phyloP scores from a whole-genome alignment of 2,888 invertebrate species.

The Poecilobothrus nobilitatus region DNA sequence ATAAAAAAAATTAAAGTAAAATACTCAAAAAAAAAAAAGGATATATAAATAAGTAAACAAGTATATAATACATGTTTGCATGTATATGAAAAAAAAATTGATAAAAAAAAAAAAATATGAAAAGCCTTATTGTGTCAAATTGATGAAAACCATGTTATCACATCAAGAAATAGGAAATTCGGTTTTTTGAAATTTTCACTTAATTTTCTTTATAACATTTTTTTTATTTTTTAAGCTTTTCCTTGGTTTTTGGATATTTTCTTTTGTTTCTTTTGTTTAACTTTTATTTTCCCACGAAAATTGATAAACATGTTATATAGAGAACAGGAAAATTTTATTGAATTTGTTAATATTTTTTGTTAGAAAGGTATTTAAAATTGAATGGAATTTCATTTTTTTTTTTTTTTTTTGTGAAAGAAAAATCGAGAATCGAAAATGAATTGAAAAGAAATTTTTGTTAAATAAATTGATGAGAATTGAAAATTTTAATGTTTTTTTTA shows the following conservation, averaged over 20 bases:
- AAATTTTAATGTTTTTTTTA: too few relatives aligned
- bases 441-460: too few relatives aligned
- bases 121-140: neutral
- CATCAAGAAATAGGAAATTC: neutral
- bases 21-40: too few relatives aligned
- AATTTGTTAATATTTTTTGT: neutral
- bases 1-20: neutral
- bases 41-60: too few relatives aligned
- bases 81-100: neutral
- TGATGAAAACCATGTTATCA: slow-evolving; percentile 4
- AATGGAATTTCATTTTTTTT: neutral
- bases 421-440: too few relatives aligned
- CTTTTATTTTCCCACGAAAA: neutral
- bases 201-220: too few relatives aligned
- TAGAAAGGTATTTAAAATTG: neutral
- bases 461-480: too few relatives aligned
- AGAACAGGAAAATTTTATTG: neutral
- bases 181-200: neutral
- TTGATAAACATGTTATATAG: neutral
- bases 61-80: too few relatives aligned
- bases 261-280: neutral
- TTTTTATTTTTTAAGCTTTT: neutral
- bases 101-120: neutral
- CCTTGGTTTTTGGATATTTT: neutral
- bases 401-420: too few relatives aligned